A percentile compares a stretch with the other conserved stretches of the same genome.
Evolutionary conservation across 2,113 vertebrate species (phyloP).

Genomic region (Oophaga pumilio): DNA sequence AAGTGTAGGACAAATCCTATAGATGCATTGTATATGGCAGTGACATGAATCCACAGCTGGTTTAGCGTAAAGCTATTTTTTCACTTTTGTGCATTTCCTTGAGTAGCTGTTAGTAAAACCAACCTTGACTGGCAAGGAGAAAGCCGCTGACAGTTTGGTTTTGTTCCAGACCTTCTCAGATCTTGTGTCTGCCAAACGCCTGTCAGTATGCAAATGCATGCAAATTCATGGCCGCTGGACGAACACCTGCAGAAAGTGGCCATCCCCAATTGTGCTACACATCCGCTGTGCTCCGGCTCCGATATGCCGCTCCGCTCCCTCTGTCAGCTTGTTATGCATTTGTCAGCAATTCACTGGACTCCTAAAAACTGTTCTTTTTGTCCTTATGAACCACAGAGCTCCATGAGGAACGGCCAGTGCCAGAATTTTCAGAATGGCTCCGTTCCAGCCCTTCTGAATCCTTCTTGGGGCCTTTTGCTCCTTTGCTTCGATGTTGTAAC

Average conservation of each 20-base stretch:
- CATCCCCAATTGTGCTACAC: slow-evolving; percentile 68
- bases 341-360: slow-evolving; percentile 72
- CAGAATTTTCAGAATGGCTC: slow-evolving; percentile 70
- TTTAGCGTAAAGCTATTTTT: slow-evolving; percentile 70
- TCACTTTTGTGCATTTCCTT: slow-evolving; percentile 59
- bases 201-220: slow-evolving; percentile 86
- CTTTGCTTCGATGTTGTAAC: slow-evolving; percentile 57
- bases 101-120: slow-evolving; percentile 73
- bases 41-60: slow-evolving; percentile 51
- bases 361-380: slow-evolving; percentile 70
- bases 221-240: slow-evolving; percentile 77
- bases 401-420: slow-evolving; percentile 67
- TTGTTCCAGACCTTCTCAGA: slow-evolving; percentile 83
- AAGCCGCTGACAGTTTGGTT: slow-evolving; percentile 82
- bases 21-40: background rate
- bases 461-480: slow-evolving; percentile 66
- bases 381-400: slow-evolving; percentile 67
- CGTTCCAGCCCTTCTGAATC: slow-evolving; percentile 73
- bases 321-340: slow-evolving; percentile 72
- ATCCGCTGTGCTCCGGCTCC: slow-evolving; percentile 63
- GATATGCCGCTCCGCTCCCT: slow-evolving; percentile 60
- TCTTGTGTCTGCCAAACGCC: slow-evolving; percentile 76
- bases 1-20: background rate
- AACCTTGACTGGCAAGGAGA: slow-evolving; percentile 88
- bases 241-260: slow-evolving; percentile 83